A percentile compares a stretch with the other conserved stretches of the same genome.
Conservation (phyloP, 2,888 invertebrate genomes). For the Danaus chrysippus region DNA sequence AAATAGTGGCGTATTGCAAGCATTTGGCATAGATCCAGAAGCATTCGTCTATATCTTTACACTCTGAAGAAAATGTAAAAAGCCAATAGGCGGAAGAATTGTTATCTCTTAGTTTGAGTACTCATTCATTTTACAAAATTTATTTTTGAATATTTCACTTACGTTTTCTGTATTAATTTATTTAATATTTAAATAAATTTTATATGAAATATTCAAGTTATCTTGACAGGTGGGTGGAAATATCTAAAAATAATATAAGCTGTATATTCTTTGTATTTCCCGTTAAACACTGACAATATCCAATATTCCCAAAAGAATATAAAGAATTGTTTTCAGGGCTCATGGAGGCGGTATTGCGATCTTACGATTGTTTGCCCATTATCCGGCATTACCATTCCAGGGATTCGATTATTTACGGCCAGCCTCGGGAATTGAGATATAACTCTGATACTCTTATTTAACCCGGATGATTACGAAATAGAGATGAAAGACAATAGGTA, state of each 20-base stretch:
- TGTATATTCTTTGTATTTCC: constrained; percentile 15
- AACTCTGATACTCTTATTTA: constrained; percentile 12
- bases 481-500: neutral
- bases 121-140: no score
- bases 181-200: no score
- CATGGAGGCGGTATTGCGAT: constrained; percentile 35
- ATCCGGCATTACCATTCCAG: constrained; percentile 27
- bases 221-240: no score
- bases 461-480: neutral
- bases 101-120: constrained; percentile 19
- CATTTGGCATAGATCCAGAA: constrained; percentile 40
- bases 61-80: constrained; percentile 45
- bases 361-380: constrained; percentile 33
- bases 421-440: constrained; percentile 11
- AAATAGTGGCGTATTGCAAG: constrained; percentile 36
- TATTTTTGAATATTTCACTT: no score
- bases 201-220: no score
- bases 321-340: constrained; percentile 44
- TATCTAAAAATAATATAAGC: constrained; percentile 1
- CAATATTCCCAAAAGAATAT: constrained; percentile 50
- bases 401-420: constrained; percentile 18
- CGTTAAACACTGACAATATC: constrained; percentile 31
- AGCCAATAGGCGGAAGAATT: constrained; percentile 25
- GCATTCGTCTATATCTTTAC: constrained; percentile 41
- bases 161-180: no score